Base-by-base conservation (phyloP, 2,888 invertebrate genomes). In the Pachydiplax longipennis region DNA sequence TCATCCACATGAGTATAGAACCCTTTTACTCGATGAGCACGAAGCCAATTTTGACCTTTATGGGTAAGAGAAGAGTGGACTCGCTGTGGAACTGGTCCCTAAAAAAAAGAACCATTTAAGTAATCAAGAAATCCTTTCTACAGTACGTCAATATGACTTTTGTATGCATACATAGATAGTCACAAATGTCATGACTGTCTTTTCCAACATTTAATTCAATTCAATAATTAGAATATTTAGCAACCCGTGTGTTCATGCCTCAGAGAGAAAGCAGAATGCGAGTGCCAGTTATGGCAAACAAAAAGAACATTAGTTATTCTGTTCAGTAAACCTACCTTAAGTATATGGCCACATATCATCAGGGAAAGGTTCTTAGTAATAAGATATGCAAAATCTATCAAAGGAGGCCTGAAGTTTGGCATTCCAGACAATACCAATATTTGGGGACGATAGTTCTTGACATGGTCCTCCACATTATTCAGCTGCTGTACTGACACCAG, bases 1-100 rank as follows among this genome's bases (percentile, higher is more conserved):
- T 92, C 93, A 93, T 97, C 97, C 61, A 98, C 96, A 58, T 97
- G 94, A 91, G 96, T 96, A 93, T 98, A 98, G 94, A 99, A 99
- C 0, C 97, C 97, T 93, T 98, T 98, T 90, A 99, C 95, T 93
- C 98, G 97, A 92, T 98, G 96, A 0, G 95, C 95, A 91, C 97
- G 96, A 90, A 99, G 94, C 97, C 98, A 99, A 91, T 95, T 95
- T 93, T 97, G 96, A 0, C 97, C 97, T 92, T 97, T 97, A 82
- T 95, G 95, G 65, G 95, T 94, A 91, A 98, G 94, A 90, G 96
- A 95, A 92, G 96, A 96, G 13, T 97, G 95, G 10, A 97, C 96
- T 92, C 96, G 95, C 93, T 97, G 96, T 13, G 95, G 95, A 90
- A 96, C 94, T 0, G 94, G 93, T 83, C 95, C 95, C 95, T 44